phyloP scores from a whole-genome alignment of 1,140 invertebrate species.

The Meloidogyne exigua region DNA sequence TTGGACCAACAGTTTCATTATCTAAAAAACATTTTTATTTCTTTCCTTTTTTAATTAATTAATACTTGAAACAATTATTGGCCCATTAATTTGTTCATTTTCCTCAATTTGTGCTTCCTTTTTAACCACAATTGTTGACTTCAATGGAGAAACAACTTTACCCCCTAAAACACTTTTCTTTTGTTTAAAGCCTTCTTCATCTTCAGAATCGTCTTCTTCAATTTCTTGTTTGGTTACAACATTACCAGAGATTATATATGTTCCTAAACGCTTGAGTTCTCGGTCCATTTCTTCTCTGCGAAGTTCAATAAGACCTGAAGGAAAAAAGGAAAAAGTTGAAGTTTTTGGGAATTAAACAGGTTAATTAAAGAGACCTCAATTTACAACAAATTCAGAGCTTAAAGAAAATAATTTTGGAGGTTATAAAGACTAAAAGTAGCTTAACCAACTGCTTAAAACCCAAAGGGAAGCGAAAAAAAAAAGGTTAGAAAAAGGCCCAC shows the following conservation, averaged over 20 bases:
- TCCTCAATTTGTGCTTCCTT: not conserved
- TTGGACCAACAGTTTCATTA: not conserved
- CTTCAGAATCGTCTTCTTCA: constrained; percentile 4
- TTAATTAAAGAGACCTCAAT: too few species aligned
- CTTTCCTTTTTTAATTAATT: too few species aligned
- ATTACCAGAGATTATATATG: not conserved
- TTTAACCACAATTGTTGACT: constrained; percentile 20
- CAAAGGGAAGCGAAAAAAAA: too few species aligned
- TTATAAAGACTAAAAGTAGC: too few species aligned
- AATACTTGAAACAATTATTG: constrained; percentile 5
- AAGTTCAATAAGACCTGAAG: constrained; percentile 35
- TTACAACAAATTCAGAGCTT: too few species aligned
- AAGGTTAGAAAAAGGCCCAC: too few species aligned
- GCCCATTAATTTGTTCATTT: not conserved
- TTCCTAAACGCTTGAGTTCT: constrained; percentile 27
- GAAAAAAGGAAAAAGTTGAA: not conserved
- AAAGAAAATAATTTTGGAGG: too few species aligned
- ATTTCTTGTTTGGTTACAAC: constrained; percentile 6
- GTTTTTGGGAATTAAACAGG: not conserved
- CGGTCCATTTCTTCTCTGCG: constrained; percentile 40
- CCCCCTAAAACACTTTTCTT: not conserved
- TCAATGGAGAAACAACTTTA: not conserved
- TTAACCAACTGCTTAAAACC: too few species aligned
- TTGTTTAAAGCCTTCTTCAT: not conserved
- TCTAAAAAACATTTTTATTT: not conserved